Conservation (phyloP, 2,797 vertebrate genomes). For the Sarcoramphus papa region DNA sequence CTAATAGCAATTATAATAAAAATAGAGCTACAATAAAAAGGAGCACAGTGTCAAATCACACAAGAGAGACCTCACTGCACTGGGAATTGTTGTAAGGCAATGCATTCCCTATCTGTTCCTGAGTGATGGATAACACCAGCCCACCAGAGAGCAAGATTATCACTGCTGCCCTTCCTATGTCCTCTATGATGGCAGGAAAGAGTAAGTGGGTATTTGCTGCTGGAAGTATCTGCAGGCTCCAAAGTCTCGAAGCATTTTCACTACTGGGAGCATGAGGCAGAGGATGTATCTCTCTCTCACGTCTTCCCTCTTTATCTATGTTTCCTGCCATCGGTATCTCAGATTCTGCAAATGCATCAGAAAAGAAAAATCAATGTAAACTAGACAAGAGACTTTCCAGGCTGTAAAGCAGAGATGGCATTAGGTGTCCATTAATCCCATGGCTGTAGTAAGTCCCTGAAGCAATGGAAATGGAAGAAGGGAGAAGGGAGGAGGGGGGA, state of each 20-base stretch:
- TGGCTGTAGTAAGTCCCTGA: constrained; percentile 19
- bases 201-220: background rate
- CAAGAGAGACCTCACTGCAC: background rate
- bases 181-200: constrained; percentile 4
- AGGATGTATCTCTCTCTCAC: background rate
- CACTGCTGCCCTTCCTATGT: constrained; percentile 21
- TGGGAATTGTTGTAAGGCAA: background rate
- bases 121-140: background rate
- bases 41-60: background rate
- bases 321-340: constrained; percentile 50
- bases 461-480: background rate
- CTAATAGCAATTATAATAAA: background rate
- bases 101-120: background rate
- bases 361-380: constrained; percentile 72
- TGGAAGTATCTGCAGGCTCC: background rate
- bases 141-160: background rate
- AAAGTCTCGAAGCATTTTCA: background rate
- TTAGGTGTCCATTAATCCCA: constrained; percentile 51
- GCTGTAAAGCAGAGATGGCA: constrained; percentile 49
- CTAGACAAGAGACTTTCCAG: constrained; percentile 60
- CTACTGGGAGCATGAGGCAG: background rate
- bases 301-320: constrained; percentile 40
- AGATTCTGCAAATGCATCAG: constrained; percentile 71
- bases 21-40: background rate
- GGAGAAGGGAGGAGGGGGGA: background rate